phyloP scores from a whole-genome alignment of 2,888 invertebrate species.

The Chloroclystis v-ata region DNA sequence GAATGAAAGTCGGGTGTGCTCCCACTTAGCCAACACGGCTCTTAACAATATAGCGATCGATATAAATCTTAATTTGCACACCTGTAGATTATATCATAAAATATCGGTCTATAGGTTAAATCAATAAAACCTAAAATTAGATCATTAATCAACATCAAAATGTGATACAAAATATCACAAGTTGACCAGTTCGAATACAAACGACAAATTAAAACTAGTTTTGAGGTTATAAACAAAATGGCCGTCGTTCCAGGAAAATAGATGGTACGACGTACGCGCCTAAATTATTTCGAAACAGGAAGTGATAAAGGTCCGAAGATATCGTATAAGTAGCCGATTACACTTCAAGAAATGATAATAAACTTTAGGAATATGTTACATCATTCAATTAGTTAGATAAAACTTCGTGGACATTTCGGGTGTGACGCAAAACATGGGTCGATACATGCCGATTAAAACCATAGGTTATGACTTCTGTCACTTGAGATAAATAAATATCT shows the following conservation, averaged over 20 bases:
- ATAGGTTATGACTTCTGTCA: too few species aligned
- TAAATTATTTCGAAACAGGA: constrained; percentile 36
- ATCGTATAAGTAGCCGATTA: constrained; percentile 33
- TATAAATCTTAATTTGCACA: not conserved
- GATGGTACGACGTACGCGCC: constrained; percentile 22
- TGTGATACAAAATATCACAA: constrained; percentile 4
- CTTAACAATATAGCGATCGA: not conserved
- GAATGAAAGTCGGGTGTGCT: too few species aligned
- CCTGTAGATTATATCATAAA: not conserved
- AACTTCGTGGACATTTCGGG: too few species aligned
- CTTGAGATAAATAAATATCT: too few species aligned
- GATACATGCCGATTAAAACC: too few species aligned
- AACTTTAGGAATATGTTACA: not conserved
- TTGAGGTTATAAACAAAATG: constrained; percentile 12
- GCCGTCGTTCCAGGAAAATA: constrained; percentile 13
- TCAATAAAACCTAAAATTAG: not conserved
- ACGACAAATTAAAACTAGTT: constrained; percentile 19
- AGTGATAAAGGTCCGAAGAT: constrained; percentile 31
- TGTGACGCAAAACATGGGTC: too few species aligned
- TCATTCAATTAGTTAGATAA: too few species aligned
- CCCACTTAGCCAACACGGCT: too few species aligned
- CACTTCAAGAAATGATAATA: constrained; percentile 24
- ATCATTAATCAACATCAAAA: constrained; percentile 6
- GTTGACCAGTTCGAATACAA: constrained; percentile 12
- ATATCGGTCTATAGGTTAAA: constrained; percentile 2